Percentiles rank a stretch among this genome's conserved stretches.
phyloP scores from a whole-genome alignment of 2,888 invertebrate species.

The Tinea semifulvella region DNA sequence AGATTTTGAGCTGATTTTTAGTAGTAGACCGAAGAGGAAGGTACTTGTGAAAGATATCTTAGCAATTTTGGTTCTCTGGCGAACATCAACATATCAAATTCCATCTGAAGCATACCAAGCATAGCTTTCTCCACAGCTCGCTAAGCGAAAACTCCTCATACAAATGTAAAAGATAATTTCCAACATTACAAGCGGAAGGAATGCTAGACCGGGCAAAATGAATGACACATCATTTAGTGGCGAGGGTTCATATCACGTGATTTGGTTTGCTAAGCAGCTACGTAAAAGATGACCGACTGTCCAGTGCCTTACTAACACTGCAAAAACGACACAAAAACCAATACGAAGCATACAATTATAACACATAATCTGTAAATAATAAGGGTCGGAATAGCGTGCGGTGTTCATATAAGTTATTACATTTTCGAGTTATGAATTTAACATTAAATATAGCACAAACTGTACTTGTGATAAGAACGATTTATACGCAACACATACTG shows the following conservation, averaged over 20 bases:
- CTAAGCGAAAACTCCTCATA: background rate
- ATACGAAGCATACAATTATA: background rate
- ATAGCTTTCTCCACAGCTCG: too few relatives aligned
- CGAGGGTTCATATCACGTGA: slow-evolving; percentile 12
- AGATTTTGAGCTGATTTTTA: too few relatives aligned
- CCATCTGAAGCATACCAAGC: too few relatives aligned
- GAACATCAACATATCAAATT: too few relatives aligned
- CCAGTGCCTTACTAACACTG: too few relatives aligned
- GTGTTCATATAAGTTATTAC: too few relatives aligned
- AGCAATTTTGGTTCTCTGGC: too few relatives aligned
- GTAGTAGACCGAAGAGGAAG: too few relatives aligned
- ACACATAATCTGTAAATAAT: too few relatives aligned
- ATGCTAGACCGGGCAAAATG: background rate
- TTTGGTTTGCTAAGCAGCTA: slow-evolving; percentile 12
- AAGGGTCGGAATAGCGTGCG: too few relatives aligned
- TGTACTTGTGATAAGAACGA: slow-evolving; percentile 11
- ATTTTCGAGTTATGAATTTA: background rate
- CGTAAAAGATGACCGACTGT: slow-evolving; percentile 10
- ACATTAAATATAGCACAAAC: slow-evolving; percentile 10
- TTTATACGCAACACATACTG: slow-evolving; percentile 13
- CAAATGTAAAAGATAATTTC: background rate
- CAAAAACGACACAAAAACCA: background rate
- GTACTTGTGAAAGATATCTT: too few relatives aligned
- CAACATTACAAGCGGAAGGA: background rate
- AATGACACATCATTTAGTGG: slow-evolving; percentile 11